Evolutionary conservation across 2,797 vertebrate genomes (phyloP), one percentile per base, ranked within the genome.

Genomic region (Takifugu ocellatus): DNA sequence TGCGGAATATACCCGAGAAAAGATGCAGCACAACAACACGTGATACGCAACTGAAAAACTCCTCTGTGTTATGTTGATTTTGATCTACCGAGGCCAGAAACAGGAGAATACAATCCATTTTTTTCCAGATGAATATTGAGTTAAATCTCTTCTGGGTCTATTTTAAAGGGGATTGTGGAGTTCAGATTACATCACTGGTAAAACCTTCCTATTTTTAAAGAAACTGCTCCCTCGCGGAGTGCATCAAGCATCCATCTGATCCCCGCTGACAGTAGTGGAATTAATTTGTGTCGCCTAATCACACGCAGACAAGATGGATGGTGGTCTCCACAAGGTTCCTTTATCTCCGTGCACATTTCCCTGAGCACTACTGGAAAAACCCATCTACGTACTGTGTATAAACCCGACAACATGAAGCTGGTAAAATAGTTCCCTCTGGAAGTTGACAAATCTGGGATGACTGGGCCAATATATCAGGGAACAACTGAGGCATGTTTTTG

Each of bases 381-480:
- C 1, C 1, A 54, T 61, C 51, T 6, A 2, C 66, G 56, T 56
- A 39, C 59, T 5, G 43, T 44, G 11, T 17, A 74, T 74, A 61
- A 66, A 56, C 71, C 67, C 70, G 65, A 79, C 77, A 74, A 69
- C 45, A 49, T 27, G 14, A 61, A 69, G 57, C 46, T 2, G 66
- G 71, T 64, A 59, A 80, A 74, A 69, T 61, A 68, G 71, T 72
- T 66, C 54, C 67, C 70, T 62, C 57, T 72, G 59, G 43, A 74
- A 71, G 66, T 54, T 49, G 44, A 62, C 55, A 25, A 11, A 73
- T 75, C 60, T 24, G 55, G 62, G 44, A 51, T 72, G 68, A 84
- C 69, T 79, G 61, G 66, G 64, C 10, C 63, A 33, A 75, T 77
- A 54, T 21, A 61, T 82, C 66, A 82, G 48, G 25, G 50, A 52